These are phyloP conservation scores for Porites lutea DNA, from an alignment of 64 coral and sea anemone genomes.

Conservation along the genomic window DNA sequence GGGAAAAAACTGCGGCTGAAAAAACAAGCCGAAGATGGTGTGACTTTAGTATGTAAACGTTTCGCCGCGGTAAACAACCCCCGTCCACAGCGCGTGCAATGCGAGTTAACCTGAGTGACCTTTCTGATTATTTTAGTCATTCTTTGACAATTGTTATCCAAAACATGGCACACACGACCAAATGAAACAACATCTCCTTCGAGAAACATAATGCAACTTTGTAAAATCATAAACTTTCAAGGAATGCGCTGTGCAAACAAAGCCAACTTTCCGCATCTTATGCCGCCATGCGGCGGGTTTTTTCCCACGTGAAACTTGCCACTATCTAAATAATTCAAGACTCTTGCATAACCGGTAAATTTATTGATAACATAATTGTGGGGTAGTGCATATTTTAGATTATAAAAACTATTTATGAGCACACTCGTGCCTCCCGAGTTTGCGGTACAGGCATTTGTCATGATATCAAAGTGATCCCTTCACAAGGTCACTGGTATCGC, in stretches of 20 bases:
- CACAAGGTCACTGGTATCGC: background rate
- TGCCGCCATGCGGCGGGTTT: background rate
- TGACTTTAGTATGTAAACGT: slow-evolving; percentile 30
- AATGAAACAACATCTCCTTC: background rate
- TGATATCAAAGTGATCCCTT: background rate
- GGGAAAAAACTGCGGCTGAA: slow-evolving; percentile 31
- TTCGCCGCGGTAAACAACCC: background rate
- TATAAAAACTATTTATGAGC: background rate
- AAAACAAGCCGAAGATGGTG: slow-evolving; percentile 25
- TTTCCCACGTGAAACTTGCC: slow-evolving; percentile 49
- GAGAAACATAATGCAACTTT: slow-evolving; percentile 11
- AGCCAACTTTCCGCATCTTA: background rate
- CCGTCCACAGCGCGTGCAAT: slow-evolving; percentile 11
- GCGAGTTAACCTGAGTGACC: slow-evolving; percentile 37
- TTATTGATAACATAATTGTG: background rate
- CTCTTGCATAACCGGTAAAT: slow-evolving; percentile 4
- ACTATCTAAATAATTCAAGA: background rate
- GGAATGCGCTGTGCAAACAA: slow-evolving; percentile 42
- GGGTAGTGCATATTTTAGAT: background rate
- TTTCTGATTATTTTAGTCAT: slow-evolving; percentile 5
- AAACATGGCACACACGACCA: background rate
- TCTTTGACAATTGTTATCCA: slow-evolving; percentile 29
- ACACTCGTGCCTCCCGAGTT: background rate
- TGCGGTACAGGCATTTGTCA: background rate
- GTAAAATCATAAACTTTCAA: slow-evolving; percentile 20